phyloP scores from a whole-genome alignment of 2,888 invertebrate species.

The Synergus laeviventris region DNA sequence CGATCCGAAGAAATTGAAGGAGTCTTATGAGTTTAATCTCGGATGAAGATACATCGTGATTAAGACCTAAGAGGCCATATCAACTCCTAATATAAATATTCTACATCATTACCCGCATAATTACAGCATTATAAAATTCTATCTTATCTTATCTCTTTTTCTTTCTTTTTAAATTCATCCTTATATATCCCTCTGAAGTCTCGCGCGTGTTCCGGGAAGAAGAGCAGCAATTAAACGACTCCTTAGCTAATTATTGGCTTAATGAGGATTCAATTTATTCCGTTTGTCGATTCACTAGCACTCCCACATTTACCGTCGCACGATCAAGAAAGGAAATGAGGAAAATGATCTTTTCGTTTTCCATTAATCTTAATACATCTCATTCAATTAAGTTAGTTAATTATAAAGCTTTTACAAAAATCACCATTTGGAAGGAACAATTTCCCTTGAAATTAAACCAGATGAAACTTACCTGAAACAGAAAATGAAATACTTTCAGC shows the following conservation, averaged over 20 bases:
- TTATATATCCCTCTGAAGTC: background rate
- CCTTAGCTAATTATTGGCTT: constrained; percentile 36
- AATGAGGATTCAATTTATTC: constrained; percentile 41
- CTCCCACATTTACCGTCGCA: constrained; percentile 30
- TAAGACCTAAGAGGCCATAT: constrained; percentile 13
- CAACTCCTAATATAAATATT: constrained; percentile 25
- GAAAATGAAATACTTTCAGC: too few relatives aligned
- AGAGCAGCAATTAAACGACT: constrained; percentile 32
- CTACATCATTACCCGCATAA: constrained; percentile 33
- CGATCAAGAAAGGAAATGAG: constrained; percentile 2
- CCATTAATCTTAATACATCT: background rate
- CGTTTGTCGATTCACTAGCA: constrained; percentile 26
- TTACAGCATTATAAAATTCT: constrained; percentile 13
- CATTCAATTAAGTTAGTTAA: background rate
- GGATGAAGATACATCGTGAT: constrained; percentile 17
- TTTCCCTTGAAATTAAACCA: too few relatives aligned
- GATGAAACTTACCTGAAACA: too few relatives aligned
- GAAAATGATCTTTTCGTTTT: background rate
- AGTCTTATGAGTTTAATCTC: constrained; percentile 24
- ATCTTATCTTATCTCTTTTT: constrained; percentile 1
- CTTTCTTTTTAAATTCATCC: background rate
- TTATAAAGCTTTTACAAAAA: background rate
- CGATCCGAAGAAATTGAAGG: background rate
- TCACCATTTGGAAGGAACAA: background rate
- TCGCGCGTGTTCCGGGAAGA: constrained; percentile 35